These are phyloP conservation scores for Pseudotriccus pelzelni DNA, from an alignment of 2,797 vertebrate species.

Conservation along the genomic window DNA sequence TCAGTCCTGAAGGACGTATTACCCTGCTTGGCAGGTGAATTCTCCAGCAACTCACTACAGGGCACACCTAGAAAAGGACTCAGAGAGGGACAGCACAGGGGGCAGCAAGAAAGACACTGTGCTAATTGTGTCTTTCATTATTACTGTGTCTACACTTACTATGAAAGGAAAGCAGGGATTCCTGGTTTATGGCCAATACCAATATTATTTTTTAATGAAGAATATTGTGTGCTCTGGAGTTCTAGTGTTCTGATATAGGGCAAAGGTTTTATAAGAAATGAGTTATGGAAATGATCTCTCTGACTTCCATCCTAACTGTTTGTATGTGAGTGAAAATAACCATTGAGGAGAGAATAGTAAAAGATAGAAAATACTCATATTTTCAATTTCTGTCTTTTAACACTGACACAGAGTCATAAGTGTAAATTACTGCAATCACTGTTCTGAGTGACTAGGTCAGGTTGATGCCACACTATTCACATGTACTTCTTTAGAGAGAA, in stretches of 20 bases:
- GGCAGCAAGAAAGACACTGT: background rate
- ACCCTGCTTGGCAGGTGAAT: background rate
- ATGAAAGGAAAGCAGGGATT: background rate
- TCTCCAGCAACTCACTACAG: background rate
- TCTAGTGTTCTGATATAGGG: background rate
- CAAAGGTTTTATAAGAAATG: background rate
- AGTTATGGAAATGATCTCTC: background rate
- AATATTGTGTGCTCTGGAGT: background rate
- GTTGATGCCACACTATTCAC: background rate
- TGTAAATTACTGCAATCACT: slow-evolving; percentile 18
- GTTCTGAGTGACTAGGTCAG: background rate
- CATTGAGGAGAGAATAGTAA: background rate
- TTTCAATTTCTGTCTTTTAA: slow-evolving; percentile 3
- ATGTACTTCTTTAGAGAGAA: background rate
- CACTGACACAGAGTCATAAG: background rate
- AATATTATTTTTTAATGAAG: background rate
- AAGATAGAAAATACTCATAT: background rate
- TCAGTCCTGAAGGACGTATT: background rate
- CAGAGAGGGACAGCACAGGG: background rate
- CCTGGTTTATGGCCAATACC: background rate
- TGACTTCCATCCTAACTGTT: background rate
- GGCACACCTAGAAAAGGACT: background rate
- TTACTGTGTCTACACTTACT: background rate
- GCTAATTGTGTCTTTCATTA: background rate
- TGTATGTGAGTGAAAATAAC: background rate